Base-by-base conservation (phyloP, 2,113 vertebrate species). In the Pagrus major region DNA sequence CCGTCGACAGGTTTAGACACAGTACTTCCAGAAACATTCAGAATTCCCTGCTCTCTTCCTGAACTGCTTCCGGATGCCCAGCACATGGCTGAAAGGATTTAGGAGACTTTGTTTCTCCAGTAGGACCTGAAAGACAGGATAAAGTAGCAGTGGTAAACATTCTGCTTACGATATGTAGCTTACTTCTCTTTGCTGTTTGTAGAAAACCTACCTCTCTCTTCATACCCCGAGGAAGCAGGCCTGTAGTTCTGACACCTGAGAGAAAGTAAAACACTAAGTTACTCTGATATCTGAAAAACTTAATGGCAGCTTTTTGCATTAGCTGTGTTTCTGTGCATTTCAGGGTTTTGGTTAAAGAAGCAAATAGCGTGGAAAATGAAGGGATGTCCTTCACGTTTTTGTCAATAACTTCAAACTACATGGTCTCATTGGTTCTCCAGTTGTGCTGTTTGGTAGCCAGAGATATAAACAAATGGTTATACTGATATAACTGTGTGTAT, bases 1-100 rank as follows among this genome's bases (percentile, higher is more conserved):
- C 9, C 18, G 35, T 60, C 25, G 11, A 37, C 18, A 3, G 15
- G 67, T 60, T 94, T 88, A 95, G 61, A 95, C 93, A 31, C 94
- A 95, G 83, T 95, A 95, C 81, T 95, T 95, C 94, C 95, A 95
- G 91, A 95, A 95, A 81, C 95, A 95, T 39, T 95, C 94, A 0
- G 94, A 70, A 37, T 89, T 93, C 52, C 89, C 90, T 0, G 76
- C 81, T 82, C 94, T 92, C 92, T 95, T 95, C 80, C 91, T 90
- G 79, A 92, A 93, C 71, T 90, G 90, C 78, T 94, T 94, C 70
- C 90, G 89, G 71, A 91, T 79, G 49, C 92, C 90, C 52, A 94
- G 76, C 74, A 77, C 55, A 2, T 49, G 91, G 63, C 86, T 88
- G 65, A 91, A 87, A 15, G 93, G 90, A 63, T 82, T 90, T 33